Conservation (phyloP, 2,888 invertebrate genomes). For the Nowickia ferox region DNA sequence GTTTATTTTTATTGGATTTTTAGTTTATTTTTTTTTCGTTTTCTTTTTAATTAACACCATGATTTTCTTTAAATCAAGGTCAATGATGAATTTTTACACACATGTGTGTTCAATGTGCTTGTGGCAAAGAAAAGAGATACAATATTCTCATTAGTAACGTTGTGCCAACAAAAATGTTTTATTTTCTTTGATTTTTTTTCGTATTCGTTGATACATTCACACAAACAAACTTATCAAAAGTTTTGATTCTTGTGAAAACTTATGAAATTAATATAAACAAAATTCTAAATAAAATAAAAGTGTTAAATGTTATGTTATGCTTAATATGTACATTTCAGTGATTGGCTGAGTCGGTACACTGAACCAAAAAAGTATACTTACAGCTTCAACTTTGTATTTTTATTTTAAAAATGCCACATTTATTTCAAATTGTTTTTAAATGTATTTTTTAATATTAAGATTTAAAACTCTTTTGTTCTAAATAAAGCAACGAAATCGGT, state of each 20-base stretch:
- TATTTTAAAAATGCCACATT: too few relatives aligned
- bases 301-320: background rate
- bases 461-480: too few relatives aligned
- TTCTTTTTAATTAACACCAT: background rate
- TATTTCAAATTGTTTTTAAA: too few relatives aligned
- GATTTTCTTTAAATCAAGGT: constrained; percentile 52
- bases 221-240: too few relatives aligned
- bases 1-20: constrained; percentile 11
- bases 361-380: too few relatives aligned
- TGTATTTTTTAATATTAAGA: too few relatives aligned
- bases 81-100: constrained; percentile 44
- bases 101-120: constrained; percentile 47
- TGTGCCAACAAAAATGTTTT: constrained; percentile 3
- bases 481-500: too few relatives aligned
- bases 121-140: constrained; percentile 9
- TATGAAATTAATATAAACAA: background rate
- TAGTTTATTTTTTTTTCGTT: background rate
- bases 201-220: background rate
- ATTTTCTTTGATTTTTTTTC: background rate
- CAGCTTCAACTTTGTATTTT: too few relatives aligned
- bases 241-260: constrained; percentile 8
- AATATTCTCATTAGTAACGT: constrained; percentile 4
- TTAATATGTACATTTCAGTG: background rate
- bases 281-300: background rate
- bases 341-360: background rate